A percentile compares a stretch with the other conserved stretches of the same genome.
phyloP scores from a whole-genome alignment of 2,113 vertebrate species.

The Baryphthengus martii region DNA sequence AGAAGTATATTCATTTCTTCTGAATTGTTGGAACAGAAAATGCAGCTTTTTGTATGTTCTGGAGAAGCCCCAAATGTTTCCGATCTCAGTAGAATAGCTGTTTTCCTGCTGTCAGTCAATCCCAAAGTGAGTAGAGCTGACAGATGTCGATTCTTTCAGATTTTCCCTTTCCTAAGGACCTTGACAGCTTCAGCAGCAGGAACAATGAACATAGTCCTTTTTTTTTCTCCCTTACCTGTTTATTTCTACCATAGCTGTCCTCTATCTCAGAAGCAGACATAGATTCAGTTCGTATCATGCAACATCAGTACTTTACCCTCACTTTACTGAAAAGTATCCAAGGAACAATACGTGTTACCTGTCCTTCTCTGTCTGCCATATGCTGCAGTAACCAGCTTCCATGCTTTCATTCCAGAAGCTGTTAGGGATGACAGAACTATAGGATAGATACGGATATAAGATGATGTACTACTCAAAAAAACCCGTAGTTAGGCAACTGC shows the following conservation, averaged over 20 bases:
- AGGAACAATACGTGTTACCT: not conserved
- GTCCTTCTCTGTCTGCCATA: not conserved
- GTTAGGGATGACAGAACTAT: not conserved
- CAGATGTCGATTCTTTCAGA: not conserved
- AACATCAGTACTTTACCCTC: not conserved
- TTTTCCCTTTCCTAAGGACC: not conserved
- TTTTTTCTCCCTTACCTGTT: not conserved
- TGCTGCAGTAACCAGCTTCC: not conserved
- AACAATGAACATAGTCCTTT: not conserved
- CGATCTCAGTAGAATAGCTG: not conserved
- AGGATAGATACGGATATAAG: not conserved
- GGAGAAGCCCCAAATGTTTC: not conserved
- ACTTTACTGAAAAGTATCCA: not conserved
- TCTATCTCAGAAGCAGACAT: not conserved
- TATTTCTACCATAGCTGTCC: not conserved
- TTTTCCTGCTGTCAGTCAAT: slow-evolving; percentile 10
- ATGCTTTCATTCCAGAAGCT: not conserved
- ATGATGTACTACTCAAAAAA: not conserved
- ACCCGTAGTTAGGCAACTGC: not conserved
- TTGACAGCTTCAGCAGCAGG: not conserved
- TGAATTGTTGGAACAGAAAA: not conserved
- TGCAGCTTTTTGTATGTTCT: not conserved
- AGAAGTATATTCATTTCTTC: not conserved
- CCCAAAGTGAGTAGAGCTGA: slow-evolving; percentile 34
- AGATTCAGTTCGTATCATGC: not conserved